Evolutionary conservation across 2,113 vertebrate genomes (phyloP).

Genomic region (Stictonetta naevosa): DNA sequence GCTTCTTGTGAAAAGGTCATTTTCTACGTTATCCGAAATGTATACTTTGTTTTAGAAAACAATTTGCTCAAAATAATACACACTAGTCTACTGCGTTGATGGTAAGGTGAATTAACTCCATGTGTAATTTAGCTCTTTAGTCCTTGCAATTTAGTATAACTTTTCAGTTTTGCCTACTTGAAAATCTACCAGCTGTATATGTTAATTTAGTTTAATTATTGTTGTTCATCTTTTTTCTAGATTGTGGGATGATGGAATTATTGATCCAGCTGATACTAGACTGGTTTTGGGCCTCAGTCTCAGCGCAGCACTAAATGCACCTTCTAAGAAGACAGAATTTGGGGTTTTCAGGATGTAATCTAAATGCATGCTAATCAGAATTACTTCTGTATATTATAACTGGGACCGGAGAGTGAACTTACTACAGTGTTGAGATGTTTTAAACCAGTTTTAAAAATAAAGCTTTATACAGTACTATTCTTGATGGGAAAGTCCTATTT

Average conservation of each 20-base stretch:
- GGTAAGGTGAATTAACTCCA: neutral
- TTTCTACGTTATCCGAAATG: neutral
- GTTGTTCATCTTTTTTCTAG: slow-evolving; percentile 65
- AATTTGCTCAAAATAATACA: neutral
- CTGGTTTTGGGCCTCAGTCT: slow-evolving; percentile 93
- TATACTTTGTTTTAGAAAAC: neutral
- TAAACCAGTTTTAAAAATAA: neutral
- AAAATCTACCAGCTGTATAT: neutral
- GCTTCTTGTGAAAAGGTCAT: neutral
- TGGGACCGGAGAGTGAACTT: neutral
- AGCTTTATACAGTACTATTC: neutral
- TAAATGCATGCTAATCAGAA: neutral
- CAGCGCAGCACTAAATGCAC: slow-evolving; percentile 91
- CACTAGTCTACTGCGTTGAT: neutral
- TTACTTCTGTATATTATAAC: neutral
- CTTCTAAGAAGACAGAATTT: slow-evolving; percentile 88
- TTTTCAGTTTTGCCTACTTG: neutral
- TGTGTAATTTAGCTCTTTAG: neutral
- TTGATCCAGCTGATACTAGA: slow-evolving; percentile 95
- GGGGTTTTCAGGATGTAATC: slow-evolving; percentile 94
- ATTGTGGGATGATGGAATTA: slow-evolving; percentile 97
- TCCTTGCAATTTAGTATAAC: neutral
- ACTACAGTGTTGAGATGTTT: neutral
- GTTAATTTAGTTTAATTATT: neutral
- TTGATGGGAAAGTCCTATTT: neutral